Base-by-base conservation (phyloP, 92 coral and sea anemone species). In the Parazoanthus atlanticus region DNA sequence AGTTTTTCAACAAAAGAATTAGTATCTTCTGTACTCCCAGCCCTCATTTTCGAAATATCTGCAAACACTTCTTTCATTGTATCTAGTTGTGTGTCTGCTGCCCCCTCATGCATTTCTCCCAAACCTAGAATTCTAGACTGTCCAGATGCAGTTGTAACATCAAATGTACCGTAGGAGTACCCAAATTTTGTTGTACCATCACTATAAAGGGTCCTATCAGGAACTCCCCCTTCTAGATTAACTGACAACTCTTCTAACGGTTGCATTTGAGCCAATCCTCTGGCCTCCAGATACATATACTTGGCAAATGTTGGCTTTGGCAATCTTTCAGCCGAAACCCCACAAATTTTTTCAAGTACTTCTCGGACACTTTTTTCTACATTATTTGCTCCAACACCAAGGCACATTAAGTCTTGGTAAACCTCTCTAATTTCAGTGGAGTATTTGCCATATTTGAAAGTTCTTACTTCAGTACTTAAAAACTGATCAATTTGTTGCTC, bases 171-270 rank as follows among this genome's bases (percentile, higher is more conserved):
- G 19, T 49, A 82, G 9, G 73, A 61, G 40, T 54, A 84, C 3
- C 88, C 88, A 56, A 32, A 67, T 69, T 84, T 84, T 32, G 77
- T 70, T 25, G 79, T 85, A 8, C 88, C 88, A 72, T 85, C 88
- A 85, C 88, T 72, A 72, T 72, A 69, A 76, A 85, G 69, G 15
- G 88, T 73, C 5, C 70, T 29, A 49, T 85, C 58, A 17, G 74
- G 7, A 36, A 32, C 33, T n/a, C 61, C 88, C 6, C 6, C 38
- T 34, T 34, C 38, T 34, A 34, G 8, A 28, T 74, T 78, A 69
- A 1, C 81, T 78, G 69, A 25, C 79, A 72, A 31, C n/a, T 84
- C 79, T 28, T 84, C 88, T 33, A 43, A 25, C 29, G 65, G 30
- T 9, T 84, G 78, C 3, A 84, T 61, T 52, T 84, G 88, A 7